These are phyloP conservation scores for Melieria omissa DNA, from an alignment of 2,888 invertebrate genomes.

Conservation along the genomic window DNA sequence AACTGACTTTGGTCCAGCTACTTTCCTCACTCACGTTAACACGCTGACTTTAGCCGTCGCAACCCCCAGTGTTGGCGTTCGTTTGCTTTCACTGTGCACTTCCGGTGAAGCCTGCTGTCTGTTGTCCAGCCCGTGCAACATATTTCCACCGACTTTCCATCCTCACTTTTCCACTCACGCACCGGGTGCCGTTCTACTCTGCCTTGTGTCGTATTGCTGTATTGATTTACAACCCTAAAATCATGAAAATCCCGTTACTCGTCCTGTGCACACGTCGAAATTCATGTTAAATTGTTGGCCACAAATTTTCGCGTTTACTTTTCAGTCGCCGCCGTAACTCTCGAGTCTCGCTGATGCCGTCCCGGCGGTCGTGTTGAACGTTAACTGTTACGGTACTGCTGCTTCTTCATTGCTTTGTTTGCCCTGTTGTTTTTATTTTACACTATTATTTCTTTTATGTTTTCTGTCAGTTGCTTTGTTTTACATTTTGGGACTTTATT, in stretches of 20 bases:
- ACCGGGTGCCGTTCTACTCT: background rate
- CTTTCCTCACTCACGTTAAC: too few relatives aligned
- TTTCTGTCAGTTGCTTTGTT: constrained; percentile 13
- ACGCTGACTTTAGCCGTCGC: background rate
- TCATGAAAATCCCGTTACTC: background rate
- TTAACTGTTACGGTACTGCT: background rate
- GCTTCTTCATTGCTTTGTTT: background rate
- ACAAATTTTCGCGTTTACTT: constrained; percentile 17
- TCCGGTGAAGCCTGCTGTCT: too few relatives aligned
- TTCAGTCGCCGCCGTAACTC: constrained; percentile 7
- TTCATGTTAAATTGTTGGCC: constrained; percentile 21
- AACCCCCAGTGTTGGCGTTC: constrained; percentile 23
- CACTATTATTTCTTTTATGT: background rate
- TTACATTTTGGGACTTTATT: constrained; percentile 22
- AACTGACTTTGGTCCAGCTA: too few relatives aligned
- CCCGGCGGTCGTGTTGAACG: background rate
- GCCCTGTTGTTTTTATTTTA: background rate
- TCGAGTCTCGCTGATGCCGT: background rate
- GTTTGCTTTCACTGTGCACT: constrained; percentile 3
- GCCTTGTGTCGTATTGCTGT: background rate
- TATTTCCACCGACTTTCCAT: too few relatives aligned
- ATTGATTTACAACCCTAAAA: background rate
- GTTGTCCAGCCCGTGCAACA: too few relatives aligned
- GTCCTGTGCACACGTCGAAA: constrained; percentile 24
- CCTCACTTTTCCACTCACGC: too few relatives aligned